These are phyloP conservation scores for Stegostoma tigrinum DNA, from an alignment of 2,113 vertebrate genomes.

Conservation along the genomic window DNA sequence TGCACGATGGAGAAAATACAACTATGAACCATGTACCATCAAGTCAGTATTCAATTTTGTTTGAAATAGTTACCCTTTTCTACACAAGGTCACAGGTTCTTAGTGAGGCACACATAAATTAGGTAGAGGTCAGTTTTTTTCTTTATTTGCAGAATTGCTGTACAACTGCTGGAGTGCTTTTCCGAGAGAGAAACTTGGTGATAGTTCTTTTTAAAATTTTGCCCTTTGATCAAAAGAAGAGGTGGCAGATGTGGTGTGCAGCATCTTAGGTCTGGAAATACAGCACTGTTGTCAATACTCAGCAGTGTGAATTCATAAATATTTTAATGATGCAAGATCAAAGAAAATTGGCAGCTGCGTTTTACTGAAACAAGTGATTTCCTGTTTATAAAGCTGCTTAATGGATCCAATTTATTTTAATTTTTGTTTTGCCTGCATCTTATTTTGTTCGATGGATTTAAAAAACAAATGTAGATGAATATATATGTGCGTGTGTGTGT, in stretches of 20 bases:
- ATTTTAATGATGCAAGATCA: constrained; percentile 7
- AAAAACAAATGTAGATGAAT: background rate
- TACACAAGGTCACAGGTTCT: background rate
- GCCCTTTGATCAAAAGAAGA: background rate
- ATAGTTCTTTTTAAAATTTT: background rate
- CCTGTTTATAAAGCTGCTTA: constrained; percentile 9
- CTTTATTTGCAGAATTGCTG: background rate
- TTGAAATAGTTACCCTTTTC: background rate
- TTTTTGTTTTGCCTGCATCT: background rate
- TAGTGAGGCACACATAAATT: background rate
- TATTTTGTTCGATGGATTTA: background rate
- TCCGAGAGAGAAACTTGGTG: background rate
- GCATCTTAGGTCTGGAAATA: background rate
- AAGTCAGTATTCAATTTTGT: constrained; percentile 53
- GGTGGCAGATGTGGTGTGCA: background rate
- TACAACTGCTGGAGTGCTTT: background rate
- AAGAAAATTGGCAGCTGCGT: background rate
- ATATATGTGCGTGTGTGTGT: no score
- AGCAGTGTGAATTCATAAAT: background rate
- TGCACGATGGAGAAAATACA: constrained; percentile 60
- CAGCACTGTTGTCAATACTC: background rate
- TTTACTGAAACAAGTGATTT: constrained; percentile 22
- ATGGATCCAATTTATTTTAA: background rate
- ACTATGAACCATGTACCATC: constrained; percentile 55
- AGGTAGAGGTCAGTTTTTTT: background rate